Base-by-base conservation (phyloP, 1,140 invertebrate species). In the Agrilus planipennis region DNA sequence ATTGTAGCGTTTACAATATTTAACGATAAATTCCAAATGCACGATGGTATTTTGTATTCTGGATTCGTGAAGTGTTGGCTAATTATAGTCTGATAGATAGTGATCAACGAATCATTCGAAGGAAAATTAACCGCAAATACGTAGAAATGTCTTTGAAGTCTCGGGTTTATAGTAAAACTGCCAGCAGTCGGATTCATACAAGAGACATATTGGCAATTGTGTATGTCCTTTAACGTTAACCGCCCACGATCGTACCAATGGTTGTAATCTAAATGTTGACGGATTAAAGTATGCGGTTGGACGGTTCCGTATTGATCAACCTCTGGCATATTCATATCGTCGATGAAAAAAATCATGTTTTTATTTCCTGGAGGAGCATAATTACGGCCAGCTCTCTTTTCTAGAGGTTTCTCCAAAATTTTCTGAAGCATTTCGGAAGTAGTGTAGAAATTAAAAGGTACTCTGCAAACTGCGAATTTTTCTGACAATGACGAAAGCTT, bases 291-390 rank as follows among this genome's bases (percentile, higher is more conserved):
- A 59, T 96, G 92, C 0, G 92, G 90, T 64, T 95, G 90, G 0
- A 95, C 91, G 0, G 93, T 96, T 10, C 89, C 91, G 55, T 96
- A 96, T 31, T 69, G 62, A 64, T 96, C 93, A 6, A 62, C 90
- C 72, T 94, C 89, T 11, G 92, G 91, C 91, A 96, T 96, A 59
- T 97, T 97, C 80, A 96, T 84, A 55, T 97, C 92, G 60, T 96
- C 93, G 42, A 96, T 83, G 61, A 96, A 97, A 60, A 95, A 96
- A 42, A 96, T 79, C n/a, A 97, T 65, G 0, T 81, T 85, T 63
- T 94, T 93, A 51, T 81, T 92, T 21, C 92, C 90, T 2, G 90
- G 90, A 15, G 93, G 93, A 4, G 90, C 93, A 54, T 84, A 97
- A 68, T 93, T 95, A 50, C 89, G 72, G 2, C 92, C 92, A 27